phyloP scores from a whole-genome alignment of 2,888 invertebrate genomes.

The Therioaphis trifolii region DNA sequence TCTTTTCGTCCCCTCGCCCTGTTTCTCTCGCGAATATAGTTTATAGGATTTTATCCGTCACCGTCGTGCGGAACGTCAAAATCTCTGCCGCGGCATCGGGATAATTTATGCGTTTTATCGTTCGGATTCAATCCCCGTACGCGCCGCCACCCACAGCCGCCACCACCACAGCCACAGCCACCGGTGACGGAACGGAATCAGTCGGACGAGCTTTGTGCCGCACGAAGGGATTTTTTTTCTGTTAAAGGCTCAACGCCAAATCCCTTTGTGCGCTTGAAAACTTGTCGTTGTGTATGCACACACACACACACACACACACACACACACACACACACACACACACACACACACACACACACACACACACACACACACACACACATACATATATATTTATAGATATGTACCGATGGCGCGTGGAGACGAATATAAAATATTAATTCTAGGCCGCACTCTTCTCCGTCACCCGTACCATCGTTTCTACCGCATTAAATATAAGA shows the following conservation, averaged over 20 bases:
- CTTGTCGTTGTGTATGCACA: slow-evolving; percentile 7
- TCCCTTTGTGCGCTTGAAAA: neutral
- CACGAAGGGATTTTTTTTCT: neutral
- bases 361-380: too few species aligned
- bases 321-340: too few species aligned
- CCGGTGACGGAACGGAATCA: neutral
- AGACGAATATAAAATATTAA: slow-evolving; percentile 1
- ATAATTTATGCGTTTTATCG: slow-evolving; percentile 11
- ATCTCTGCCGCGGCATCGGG: neutral
- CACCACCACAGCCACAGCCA: too few species aligned
- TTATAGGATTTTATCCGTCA: neutral
- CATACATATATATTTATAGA: too few species aligned
- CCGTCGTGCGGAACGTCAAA: neutral
- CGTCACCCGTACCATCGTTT: too few species aligned
- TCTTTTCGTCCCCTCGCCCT: neutral
- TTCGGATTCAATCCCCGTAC: neutral
- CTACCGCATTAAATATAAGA: neutral
- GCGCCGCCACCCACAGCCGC: too few species aligned
- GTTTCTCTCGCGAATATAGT: neutral
- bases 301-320: too few species aligned
- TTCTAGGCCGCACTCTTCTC: neutral
- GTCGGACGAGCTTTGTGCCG: neutral
- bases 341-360: too few species aligned
- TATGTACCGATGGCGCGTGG: neutral
- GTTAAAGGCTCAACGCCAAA: neutral